These are phyloP conservation scores for Motacilla tschutschensis DNA, from an alignment of 2,113 vertebrate genomes.

Conservation along the genomic window DNA sequence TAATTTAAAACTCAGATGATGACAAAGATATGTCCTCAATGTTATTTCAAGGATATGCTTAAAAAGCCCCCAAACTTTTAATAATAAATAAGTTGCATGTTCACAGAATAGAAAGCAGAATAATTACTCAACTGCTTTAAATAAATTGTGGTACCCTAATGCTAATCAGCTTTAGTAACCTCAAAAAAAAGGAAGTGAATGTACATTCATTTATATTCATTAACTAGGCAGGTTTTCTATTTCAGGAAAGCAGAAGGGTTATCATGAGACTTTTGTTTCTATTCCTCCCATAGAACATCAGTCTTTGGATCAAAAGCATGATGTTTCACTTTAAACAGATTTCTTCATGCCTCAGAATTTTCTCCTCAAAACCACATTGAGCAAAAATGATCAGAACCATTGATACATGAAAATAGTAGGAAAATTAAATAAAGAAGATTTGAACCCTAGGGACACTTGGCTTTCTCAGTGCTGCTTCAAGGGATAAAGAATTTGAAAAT, in stretches of 20 bases:
- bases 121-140: conserved; percentile 64
- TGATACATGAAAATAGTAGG: neutral
- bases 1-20: conserved; percentile 16
- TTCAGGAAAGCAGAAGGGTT: conserved; percentile 42
- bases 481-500: neutral
- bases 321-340: conserved; percentile 1
- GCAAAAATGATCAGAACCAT: conserved; percentile 2
- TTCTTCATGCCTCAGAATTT: neutral
- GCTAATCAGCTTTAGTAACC: conserved; percentile 62
- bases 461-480: conserved; percentile 1
- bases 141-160: conserved; percentile 54
- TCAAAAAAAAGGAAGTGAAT: conserved; percentile 54
- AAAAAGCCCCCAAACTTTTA: neutral
- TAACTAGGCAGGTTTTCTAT: conserved; percentile 49
- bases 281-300: neutral
- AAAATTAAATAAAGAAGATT: conserved; percentile 2
- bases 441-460: neutral
- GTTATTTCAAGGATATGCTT: conserved; percentile 38
- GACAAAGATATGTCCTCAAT: conserved; percentile 19
- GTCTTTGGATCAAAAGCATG: conserved; percentile 16
- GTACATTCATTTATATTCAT: conserved; percentile 67
- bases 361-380: neutral
- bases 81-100: conserved; percentile 45
- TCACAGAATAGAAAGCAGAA: conserved; percentile 20
- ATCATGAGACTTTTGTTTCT: conserved; percentile 48